Percentiles rank a stretch among this genome's conserved stretches.
phyloP scores from a whole-genome alignment of 1,140 invertebrate genomes.

The Lepidostoma basale region DNA sequence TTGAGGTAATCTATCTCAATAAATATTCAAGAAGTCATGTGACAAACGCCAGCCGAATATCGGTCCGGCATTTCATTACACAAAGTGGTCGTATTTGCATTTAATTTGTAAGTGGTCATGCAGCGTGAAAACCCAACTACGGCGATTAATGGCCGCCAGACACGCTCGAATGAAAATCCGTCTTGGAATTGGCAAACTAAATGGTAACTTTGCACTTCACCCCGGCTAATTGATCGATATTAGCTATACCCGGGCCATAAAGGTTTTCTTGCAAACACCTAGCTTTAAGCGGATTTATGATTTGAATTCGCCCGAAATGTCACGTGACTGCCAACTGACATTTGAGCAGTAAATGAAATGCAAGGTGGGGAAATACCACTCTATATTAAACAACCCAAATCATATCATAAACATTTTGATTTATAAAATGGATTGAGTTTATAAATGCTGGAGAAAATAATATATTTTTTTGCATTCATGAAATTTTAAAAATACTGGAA shows the following conservation, averaged over 20 bases:
- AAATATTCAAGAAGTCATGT: too few relatives aligned
- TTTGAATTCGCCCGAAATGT: conserved; percentile 28
- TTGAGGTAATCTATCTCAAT: too few relatives aligned
- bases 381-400: not conserved
- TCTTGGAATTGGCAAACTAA: conserved; percentile 16
- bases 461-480: too few relatives aligned
- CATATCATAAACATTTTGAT: too few relatives aligned
- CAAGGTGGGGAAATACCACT: conserved; percentile 2
- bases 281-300: conserved; percentile 30
- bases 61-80: conserved; percentile 23
- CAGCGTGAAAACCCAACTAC: conserved; percentile 30
- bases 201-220: conserved; percentile 27
- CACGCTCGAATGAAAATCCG: conserved; percentile 29
- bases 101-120: conserved; percentile 39
- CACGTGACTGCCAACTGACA: conserved; percentile 19
- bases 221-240: conserved; percentile 25
- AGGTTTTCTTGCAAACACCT: conserved; percentile 8
- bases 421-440: too few relatives aligned
- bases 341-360: conserved; percentile 25
- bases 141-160: conserved; percentile 26
- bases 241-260: conserved; percentile 22
- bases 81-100: conserved; percentile 39
- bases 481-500: too few relatives aligned
- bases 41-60: conserved; percentile 15
- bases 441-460: too few relatives aligned